phyloP scores from a whole-genome alignment of 2,888 invertebrate genomes.

The Empis livida region DNA sequence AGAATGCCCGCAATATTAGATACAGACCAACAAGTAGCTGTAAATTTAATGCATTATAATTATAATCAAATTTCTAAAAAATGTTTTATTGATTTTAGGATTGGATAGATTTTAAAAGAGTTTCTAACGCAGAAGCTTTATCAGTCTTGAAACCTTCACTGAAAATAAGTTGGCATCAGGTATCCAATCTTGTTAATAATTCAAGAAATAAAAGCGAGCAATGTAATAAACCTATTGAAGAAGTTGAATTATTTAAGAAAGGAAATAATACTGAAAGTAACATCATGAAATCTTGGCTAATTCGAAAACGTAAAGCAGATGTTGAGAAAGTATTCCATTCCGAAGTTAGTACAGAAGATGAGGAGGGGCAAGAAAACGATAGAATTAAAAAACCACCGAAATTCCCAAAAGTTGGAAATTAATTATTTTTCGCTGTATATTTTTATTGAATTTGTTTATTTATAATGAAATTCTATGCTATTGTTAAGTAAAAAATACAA shows the following conservation, averaged over 20 bases:
- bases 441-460: too few species aligned
- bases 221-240: slow-evolving; percentile 41
- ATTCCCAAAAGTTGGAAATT: too few species aligned
- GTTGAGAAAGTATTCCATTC: too few species aligned
- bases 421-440: too few species aligned
- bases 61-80: not conserved
- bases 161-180: slow-evolving; percentile 51
- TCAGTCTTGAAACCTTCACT: slow-evolving; percentile 37
- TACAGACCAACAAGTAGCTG: slow-evolving; percentile 49
- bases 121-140: slow-evolving; percentile 40
- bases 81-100: slow-evolving; percentile 33
- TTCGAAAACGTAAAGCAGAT: slow-evolving; percentile 14
- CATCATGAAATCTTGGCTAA: slow-evolving; percentile 27
- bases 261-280: slow-evolving; percentile 15
- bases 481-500: too few species aligned
- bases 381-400: too few species aligned
- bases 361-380: too few species aligned
- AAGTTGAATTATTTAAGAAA: not conserved
- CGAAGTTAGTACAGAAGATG: too few species aligned
- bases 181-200: slow-evolving; percentile 58
- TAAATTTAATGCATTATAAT: slow-evolving; percentile 24
- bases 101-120: slow-evolving; percentile 51
- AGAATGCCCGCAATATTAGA: slow-evolving; percentile 70
- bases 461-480: too few species aligned
- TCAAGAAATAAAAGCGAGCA: slow-evolving; percentile 50